A percentile compares a stretch with the other conserved stretches of the same genome.
These are phyloP conservation scores for Anguilla obscura DNA, from an alignment of 2,797 vertebrate genomes.

Conservation along the genomic window DNA sequence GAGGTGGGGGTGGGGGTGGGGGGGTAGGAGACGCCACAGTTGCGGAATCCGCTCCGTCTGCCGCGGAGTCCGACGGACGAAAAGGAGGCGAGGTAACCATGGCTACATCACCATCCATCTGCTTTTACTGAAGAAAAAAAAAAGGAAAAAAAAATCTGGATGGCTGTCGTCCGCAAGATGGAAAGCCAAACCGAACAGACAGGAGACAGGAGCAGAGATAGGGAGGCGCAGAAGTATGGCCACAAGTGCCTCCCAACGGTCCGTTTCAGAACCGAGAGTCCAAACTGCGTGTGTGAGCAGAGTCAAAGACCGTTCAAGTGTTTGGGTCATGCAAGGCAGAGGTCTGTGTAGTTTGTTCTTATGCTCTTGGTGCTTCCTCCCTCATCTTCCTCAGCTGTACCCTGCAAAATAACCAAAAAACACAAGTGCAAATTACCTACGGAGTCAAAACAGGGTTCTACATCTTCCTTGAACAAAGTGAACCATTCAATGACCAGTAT, in stretches of 20 bases:
- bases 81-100: conserved; percentile 24
- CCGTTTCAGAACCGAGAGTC: neutral
- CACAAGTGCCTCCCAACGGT: neutral
- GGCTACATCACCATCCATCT: conserved; percentile 61
- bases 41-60: neutral
- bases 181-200: neutral
- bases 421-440: neutral
- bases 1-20: conserved; percentile 24
- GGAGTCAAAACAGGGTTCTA: neutral
- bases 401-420: conserved; percentile 2
- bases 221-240: neutral
- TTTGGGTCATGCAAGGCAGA: neutral
- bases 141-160: neutral
- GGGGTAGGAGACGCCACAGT: conserved; percentile 28
- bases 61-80: conserved; percentile 26
- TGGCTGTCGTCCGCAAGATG: neutral
- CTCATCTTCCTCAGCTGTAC: neutral
- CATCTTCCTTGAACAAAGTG: neutral
- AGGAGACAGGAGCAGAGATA: neutral
- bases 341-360: neutral
- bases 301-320: neutral
- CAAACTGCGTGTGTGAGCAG: neutral
- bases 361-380: neutral
- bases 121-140: conserved; percentile 13
- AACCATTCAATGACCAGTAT: neutral